Evolutionary conservation across 2,888 invertebrate genomes (phyloP), one percentile per base, ranked within the genome.

Genomic region (Rapana venosa): DNA sequence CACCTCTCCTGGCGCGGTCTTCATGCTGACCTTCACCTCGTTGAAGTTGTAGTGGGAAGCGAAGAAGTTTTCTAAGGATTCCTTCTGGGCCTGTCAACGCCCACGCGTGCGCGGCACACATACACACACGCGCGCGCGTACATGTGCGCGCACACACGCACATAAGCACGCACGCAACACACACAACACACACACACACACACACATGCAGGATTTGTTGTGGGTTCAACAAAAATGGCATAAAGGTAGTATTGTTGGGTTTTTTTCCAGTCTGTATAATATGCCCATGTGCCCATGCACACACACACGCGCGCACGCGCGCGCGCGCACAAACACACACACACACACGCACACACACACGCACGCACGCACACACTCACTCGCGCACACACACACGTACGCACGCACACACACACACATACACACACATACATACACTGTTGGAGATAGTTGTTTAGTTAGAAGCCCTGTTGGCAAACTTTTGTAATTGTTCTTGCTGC

Each of bases 31-130:
- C 36, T 35, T 20, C n/a, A 89, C 84, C 87, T 89, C 89, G 87
- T 81, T 84, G 56, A 90, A 88, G 77, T 56, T 88, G 90, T 87
- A 90, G 56, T 81, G 79, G 36, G 58, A 79, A 1, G 58, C 30
- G 66, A 90, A 70, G 81, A 77, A 90, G 11, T 88, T 35, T 36
- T 90, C 90, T 86, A 90, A 35, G 13, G 86, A 87, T 30, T 85
- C 79, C 87, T 90, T 90, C 70, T 90, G 84, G 0, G 36, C 70
- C 70, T 88, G 74, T n/a, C 47, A 47, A 66, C 66, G 1, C 26
- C 2, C 66, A 66, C 26, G 26, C 17, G 26, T 66, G 20, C 13
- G 13, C 11, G 61, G 13, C 26, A 26, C 2, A 26, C 66, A 26
- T 66, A 66, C 26, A 66, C 66, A 66, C 66, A 66, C 26, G 26